Base-by-base conservation (phyloP, 2,797 vertebrate species). In the Rhadinocentrus ornatus region DNA sequence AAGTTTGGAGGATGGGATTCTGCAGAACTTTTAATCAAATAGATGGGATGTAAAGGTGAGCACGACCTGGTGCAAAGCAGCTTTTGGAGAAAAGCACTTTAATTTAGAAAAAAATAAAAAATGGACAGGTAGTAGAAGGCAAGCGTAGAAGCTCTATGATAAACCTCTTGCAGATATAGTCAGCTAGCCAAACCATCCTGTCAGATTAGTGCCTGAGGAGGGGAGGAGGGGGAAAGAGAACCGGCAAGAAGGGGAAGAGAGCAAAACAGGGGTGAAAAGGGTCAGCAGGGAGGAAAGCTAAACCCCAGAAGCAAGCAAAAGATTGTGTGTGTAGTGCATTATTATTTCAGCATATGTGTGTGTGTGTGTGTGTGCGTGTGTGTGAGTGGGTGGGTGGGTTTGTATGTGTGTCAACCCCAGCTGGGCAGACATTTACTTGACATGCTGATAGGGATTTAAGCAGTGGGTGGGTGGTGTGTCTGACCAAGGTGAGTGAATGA, bases 381-480 rank as follows among this genome's bases (percentile, higher is more conserved):
- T 65, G 71, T 63, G 77, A 44, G 74, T 57, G 57, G 63, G 69
- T 50, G 75, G 24, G 66, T 74, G 55, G 59, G 66, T 72, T 72
- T 71, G 62, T 61, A 26, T 84, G 87, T 88, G 84, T 92, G 89
- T 93, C 89, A 91, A 87, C 93, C 92, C 94, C 94, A 95, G 91
- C 94, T 93, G 94, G 90, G 93, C 88, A 93, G 94, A 94, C 93
- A 95, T 95, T 95, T 94, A 94, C 93, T 94, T 94, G 94, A 94
- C 94, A 95, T 93, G 93, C 93, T 94, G 94, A 94, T 95, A 93
- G 93, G 94, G 94, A 93, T 92, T 95, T 94, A 94, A 95, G 93
- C 94, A 90, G 93, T 94, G 93, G 95, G 93, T 92, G 94, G 93
- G 92, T 93, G 86, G 87, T 88, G 90, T 92, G 91, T 91, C 91